phyloP scores from a whole-genome alignment of 2,797 vertebrate species.

The Streptopelia turtur region DNA sequence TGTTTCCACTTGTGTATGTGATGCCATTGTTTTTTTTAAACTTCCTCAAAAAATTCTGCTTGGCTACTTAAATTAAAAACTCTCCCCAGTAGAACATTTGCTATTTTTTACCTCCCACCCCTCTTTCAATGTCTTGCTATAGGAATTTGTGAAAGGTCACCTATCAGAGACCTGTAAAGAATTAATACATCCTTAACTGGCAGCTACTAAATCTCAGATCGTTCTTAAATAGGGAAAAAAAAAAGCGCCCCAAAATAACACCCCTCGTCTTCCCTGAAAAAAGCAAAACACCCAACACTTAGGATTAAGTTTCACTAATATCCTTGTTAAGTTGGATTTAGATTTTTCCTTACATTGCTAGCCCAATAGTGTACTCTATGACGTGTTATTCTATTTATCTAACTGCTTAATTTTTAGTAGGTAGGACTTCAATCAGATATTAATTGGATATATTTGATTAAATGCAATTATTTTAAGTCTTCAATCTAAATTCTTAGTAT shows the following conservation, averaged over 20 bases:
- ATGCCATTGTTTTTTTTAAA: conserved; percentile 69
- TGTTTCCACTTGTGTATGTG: conserved; percentile 67
- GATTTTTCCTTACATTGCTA: conserved; percentile 14
- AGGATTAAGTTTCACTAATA: background rate
- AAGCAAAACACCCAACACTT: background rate
- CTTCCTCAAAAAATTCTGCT: conserved; percentile 61
- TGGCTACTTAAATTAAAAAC: conserved; percentile 26
- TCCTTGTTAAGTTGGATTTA: background rate
- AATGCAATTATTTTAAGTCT: conserved; percentile 54
- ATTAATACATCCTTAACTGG: conserved; percentile 45
- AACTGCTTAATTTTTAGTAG: conserved; percentile 6
- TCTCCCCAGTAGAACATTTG: background rate
- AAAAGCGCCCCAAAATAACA: background rate
- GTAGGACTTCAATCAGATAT: conserved; percentile 20
- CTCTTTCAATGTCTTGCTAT: background rate
- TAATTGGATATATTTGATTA: conserved; percentile 25
- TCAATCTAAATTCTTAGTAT: conserved; percentile 40
- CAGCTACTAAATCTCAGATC: conserved; percentile 13
- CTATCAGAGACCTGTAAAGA: background rate
- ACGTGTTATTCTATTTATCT: conserved; percentile 58
- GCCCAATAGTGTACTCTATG: background rate
- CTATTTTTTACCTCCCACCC: background rate
- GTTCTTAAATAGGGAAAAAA: background rate
- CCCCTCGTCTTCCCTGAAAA: background rate
- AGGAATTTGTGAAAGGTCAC: background rate